These are phyloP conservation scores for Oligia latruncula DNA, from an alignment of 2,888 invertebrate genomes.

Conservation along the genomic window DNA sequence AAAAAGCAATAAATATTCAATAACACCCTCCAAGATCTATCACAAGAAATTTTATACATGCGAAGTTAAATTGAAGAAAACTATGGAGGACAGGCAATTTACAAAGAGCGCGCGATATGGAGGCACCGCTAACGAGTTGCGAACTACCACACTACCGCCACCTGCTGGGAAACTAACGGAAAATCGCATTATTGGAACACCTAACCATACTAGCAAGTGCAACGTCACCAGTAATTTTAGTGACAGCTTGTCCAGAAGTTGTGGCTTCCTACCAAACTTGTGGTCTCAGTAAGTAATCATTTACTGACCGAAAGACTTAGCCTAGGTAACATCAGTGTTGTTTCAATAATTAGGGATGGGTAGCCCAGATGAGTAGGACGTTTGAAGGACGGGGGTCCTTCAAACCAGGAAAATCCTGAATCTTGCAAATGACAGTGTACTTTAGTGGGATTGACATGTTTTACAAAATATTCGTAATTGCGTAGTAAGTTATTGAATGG, in stretches of 20 bases:
- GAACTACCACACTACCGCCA: slow-evolving; percentile 68
- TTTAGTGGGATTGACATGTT: background rate
- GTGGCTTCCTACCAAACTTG: slow-evolving; percentile 34
- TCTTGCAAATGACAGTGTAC: background rate
- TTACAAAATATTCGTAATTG: background rate
- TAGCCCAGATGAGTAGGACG: background rate
- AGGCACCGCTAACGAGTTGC: slow-evolving; percentile 71
- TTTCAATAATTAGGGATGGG: background rate
- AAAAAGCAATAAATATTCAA: slow-evolving; percentile 46
- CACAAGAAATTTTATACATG: slow-evolving; percentile 53
- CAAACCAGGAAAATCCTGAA: background rate
- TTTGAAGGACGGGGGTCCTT: background rate
- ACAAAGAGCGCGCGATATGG: slow-evolving; percentile 63
- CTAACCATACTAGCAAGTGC: slow-evolving; percentile 51
- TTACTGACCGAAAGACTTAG: background rate
- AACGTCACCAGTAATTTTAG: slow-evolving; percentile 49
- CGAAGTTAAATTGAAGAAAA: slow-evolving; percentile 62
- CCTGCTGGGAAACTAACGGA: slow-evolving; percentile 68
- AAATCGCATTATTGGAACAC: slow-evolving; percentile 73
- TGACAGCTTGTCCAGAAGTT: slow-evolving; percentile 45
- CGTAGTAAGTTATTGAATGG: background rate
- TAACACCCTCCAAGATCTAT: slow-evolving; percentile 37
- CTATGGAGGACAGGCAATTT: slow-evolving; percentile 67
- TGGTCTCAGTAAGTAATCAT: background rate
- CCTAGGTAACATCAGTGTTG: background rate